Evolutionary conservation across 2,888 invertebrate genomes (phyloP).

Genomic region (Caenorhabditis sulstoni): DNA sequence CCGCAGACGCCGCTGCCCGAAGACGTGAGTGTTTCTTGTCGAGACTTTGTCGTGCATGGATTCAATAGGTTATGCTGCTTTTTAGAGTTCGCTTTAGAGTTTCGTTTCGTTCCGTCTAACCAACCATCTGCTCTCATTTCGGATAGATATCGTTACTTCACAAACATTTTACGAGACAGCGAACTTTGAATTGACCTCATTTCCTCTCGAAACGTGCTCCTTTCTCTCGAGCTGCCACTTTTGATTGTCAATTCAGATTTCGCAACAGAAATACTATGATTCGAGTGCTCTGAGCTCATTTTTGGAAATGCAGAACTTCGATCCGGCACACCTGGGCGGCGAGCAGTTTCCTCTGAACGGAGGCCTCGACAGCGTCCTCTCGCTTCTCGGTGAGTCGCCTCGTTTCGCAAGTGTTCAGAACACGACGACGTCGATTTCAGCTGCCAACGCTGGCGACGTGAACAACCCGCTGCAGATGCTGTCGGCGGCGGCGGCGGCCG

Average conservation of each 20-base stretch:
- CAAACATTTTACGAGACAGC: too few species aligned
- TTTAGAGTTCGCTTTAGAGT: slow-evolving; percentile 53
- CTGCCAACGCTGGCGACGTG: slow-evolving; percentile 28
- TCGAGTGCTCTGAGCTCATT: slow-evolving; percentile 51
- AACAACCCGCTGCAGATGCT: slow-evolving; percentile 65
- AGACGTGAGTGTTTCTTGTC: slow-evolving; percentile 47
- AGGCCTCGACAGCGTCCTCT: slow-evolving; percentile 62
- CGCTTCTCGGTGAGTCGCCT: slow-evolving; percentile 63
- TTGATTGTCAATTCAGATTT: slow-evolving; percentile 48
- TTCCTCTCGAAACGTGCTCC: slow-evolving; percentile 19
- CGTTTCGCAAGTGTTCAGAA: too few species aligned
- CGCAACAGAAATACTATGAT: slow-evolving; percentile 48
- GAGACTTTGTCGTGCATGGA: slow-evolving; percentile 11
- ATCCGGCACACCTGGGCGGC: slow-evolving; percentile 37
- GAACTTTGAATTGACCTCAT: slow-evolving; percentile 52
- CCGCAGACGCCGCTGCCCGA: slow-evolving; percentile 68
- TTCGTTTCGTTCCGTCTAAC: not conserved
- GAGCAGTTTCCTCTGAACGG: slow-evolving; percentile 56
- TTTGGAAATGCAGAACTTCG: slow-evolving; percentile 65
- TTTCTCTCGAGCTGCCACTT: not conserved
- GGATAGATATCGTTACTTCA: too few species aligned
- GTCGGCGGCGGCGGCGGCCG: slow-evolving; percentile 68
- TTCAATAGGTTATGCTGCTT: slow-evolving; percentile 33
- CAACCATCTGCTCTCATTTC: too few species aligned
- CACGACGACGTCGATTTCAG: not conserved